A percentile compares a stretch with the other conserved stretches of the same genome.
Conservation (phyloP, 2,888 invertebrate genomes). For the Drosophila anomalata region DNA sequence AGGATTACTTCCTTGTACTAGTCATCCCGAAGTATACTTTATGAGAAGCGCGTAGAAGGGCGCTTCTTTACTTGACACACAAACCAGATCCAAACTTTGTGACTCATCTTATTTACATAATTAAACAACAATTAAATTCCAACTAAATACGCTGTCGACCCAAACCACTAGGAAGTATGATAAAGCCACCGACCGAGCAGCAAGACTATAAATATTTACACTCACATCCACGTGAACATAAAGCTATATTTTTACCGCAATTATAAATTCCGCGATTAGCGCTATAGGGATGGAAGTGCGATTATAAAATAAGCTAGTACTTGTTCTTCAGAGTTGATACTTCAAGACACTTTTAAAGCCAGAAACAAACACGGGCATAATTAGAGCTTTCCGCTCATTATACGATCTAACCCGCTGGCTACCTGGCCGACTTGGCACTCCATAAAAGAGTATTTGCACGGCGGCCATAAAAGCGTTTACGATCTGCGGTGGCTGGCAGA, state of each 20-base stretch:
- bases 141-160: neutral
- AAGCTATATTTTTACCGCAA: neutral
- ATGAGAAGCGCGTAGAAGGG: too few relatives aligned
- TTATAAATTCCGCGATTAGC: constrained; percentile 11
- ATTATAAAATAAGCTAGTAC: constrained; percentile 12
- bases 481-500: neutral
- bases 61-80: too few relatives aligned
- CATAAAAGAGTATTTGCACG: constrained; percentile 28
- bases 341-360: constrained; percentile 24
- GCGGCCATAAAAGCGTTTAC: constrained; percentile 14
- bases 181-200: neutral
- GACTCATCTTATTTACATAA: neutral
- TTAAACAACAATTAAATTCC: neutral
- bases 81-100: too few relatives aligned
- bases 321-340: neutral
- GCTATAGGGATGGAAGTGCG: neutral
- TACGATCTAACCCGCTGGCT: constrained; percentile 5
- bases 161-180: constrained; percentile 9
- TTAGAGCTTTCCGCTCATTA: constrained; percentile 34
- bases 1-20: too few relatives aligned
- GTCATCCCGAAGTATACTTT: too few relatives aligned
- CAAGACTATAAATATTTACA: neutral
- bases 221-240: neutral
- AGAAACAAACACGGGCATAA: constrained; percentile 43
- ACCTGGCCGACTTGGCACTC: constrained; percentile 8